Percentiles rank a stretch among this genome's conserved stretches.
Evolutionary conservation across 1,140 invertebrate genomes (phyloP).

Genomic region (Probaryconus sp.): DNA sequence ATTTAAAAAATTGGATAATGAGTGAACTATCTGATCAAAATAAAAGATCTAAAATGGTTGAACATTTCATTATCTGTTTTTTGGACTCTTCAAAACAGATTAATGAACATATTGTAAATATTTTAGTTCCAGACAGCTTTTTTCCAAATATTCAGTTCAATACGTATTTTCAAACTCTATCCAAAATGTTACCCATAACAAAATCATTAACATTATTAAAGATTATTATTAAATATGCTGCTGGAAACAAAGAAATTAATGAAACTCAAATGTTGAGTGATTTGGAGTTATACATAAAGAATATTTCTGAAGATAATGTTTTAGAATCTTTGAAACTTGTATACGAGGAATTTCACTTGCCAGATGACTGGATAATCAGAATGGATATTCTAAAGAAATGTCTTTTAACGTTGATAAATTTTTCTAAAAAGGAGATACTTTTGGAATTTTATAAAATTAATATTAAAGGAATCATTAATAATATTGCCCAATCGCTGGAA

Average conservation of each 20-base stretch:
- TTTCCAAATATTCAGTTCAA: no score
- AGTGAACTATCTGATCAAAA: conserved; percentile 50
- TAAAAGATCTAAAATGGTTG: conserved; percentile 61
- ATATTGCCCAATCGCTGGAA: conserved; percentile 33
- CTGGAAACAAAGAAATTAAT: conserved; percentile 62
- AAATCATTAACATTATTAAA: conserved; percentile 68
- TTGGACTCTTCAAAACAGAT: conserved; percentile 44
- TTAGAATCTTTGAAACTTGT: conserved; percentile 60
- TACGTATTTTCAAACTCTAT: conserved; percentile 67
- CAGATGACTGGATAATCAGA: conserved; percentile 27
- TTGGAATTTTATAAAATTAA: conserved; percentile 68
- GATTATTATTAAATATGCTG: conserved; percentile 61
- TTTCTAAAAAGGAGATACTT: conserved; percentile 40
- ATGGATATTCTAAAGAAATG: conserved; percentile 66
- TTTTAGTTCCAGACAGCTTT: conserved; percentile 54
- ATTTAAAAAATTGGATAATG: conserved; percentile 69
- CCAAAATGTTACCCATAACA: conserved; percentile 65
- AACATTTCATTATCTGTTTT: conserved; percentile 70
- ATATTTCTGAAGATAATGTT: conserved; percentile 47
- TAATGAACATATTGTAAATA: conserved; percentile 51
- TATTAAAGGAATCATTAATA: conserved; percentile 56
- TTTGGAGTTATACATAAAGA: conserved; percentile 63
- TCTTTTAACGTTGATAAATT: conserved; percentile 65
- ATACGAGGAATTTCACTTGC: conserved; percentile 64
- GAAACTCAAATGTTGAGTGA: conserved; percentile 58